Evolutionary conservation across 2,888 invertebrate species (phyloP).

Genomic region (Oligia latruncula): DNA sequence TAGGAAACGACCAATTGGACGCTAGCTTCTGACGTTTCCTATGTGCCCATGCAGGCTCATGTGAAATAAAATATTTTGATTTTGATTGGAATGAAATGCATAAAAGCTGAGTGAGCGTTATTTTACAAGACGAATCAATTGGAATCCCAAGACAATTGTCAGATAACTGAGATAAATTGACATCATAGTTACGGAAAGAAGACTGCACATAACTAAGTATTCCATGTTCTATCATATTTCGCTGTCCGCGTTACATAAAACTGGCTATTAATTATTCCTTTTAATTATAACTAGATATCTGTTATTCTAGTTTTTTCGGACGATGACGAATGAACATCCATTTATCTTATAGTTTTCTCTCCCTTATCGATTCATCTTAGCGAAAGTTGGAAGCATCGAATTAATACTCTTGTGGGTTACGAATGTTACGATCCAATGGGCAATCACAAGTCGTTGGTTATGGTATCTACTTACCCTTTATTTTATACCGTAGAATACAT

Average conservation of each 20-base stretch:
- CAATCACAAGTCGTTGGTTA: constrained; percentile 12
- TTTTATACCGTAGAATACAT: neutral
- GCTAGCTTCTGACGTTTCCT: too few relatives aligned
- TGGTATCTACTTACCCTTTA: neutral
- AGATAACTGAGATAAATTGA: neutral
- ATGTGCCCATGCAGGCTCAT: too few relatives aligned
- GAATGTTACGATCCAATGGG: constrained; percentile 11
- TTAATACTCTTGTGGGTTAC: constrained; percentile 25
- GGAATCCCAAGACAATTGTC: neutral
- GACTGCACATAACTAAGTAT: neutral
- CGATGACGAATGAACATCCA: constrained; percentile 57
- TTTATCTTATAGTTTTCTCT: constrained; percentile 61
- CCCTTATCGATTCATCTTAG: constrained; percentile 43
- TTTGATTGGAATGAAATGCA: neutral
- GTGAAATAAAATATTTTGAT: too few relatives aligned
- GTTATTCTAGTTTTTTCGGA: constrained; percentile 54
- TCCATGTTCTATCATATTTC: constrained; percentile 11
- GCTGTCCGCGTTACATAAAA: constrained; percentile 37
- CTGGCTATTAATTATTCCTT: constrained; percentile 57
- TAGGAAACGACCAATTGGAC: too few relatives aligned
- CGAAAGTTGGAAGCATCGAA: constrained; percentile 46
- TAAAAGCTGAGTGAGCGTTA: neutral
- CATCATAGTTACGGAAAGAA: neutral
- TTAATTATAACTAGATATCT: constrained; percentile 61
- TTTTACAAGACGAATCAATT: neutral